phyloP scores from a whole-genome alignment of 2,888 invertebrate genomes.

The Sialis lutaria region DNA sequence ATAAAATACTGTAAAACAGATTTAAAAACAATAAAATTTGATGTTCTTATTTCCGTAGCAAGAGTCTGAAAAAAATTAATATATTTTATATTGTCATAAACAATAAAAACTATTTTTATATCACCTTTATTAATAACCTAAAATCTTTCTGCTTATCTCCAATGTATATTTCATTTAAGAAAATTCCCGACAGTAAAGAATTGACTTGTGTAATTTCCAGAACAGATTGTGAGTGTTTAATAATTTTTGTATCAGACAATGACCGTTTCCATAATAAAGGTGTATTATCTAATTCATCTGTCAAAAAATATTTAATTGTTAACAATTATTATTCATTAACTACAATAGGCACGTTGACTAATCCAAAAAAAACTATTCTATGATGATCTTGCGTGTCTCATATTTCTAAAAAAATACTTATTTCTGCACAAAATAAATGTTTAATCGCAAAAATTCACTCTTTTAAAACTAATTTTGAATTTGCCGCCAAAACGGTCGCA shows the following conservation, averaged over 20 bases:
- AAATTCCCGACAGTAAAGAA: background rate
- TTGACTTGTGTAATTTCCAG: background rate
- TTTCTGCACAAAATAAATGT: no score
- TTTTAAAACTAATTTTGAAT: no score
- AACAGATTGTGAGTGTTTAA: background rate
- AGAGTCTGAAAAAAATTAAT: background rate
- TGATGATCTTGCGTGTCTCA: no score
- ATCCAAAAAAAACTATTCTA: no score
- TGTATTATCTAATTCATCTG: constrained; percentile 16
- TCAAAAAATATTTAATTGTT: no score
- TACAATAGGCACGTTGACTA: no score
- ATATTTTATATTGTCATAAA: background rate
- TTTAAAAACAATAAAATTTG: no score
- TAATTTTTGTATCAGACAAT: background rate
- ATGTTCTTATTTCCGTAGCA: no score
- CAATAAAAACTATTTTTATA: background rate
- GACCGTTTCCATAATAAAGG: constrained; percentile 9
- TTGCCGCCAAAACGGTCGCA: no score
- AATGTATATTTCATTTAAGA: constrained; percentile 8
- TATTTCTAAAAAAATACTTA: no score
- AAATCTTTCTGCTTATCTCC: constrained; percentile 19
- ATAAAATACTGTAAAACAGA: background rate
- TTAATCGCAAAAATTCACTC: no score
- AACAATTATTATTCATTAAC: no score
- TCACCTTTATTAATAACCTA: constrained; percentile 19